Conservation (phyloP, 2,888 invertebrate species). For the Orchestes rusci region DNA sequence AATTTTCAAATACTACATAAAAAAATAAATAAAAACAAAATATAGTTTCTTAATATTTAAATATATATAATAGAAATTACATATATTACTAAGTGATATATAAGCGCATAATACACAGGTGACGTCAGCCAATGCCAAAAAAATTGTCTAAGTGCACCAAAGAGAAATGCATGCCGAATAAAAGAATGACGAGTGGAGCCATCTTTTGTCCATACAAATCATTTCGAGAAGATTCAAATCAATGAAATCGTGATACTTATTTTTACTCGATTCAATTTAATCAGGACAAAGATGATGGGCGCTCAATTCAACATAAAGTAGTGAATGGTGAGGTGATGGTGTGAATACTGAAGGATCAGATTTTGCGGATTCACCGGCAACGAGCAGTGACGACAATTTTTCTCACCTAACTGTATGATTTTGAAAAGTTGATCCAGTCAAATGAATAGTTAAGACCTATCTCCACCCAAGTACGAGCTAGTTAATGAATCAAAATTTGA, state of each 20-base stretch:
- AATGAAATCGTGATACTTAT: too few species aligned
- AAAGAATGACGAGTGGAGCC: too few species aligned
- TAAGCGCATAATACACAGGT: conserved; percentile 34
- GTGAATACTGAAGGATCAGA: conserved; percentile 39
- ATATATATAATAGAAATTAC: conserved; percentile 34
- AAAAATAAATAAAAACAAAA: conserved; percentile 46
- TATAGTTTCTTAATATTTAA: conserved; percentile 39
- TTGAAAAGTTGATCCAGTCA: too few species aligned
- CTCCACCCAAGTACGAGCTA: too few species aligned
- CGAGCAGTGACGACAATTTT: conserved; percentile 36
- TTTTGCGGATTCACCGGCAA: conserved; percentile 33
- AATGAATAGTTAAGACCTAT: too few species aligned
- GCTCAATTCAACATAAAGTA: conserved; percentile 4
- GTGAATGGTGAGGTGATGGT: conserved; percentile 9
- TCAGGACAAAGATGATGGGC: conserved; percentile 6
- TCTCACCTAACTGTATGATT: too few species aligned
- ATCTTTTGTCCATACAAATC: too few species aligned
- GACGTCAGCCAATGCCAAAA: conserved; percentile 30
- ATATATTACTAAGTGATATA: conserved; percentile 38
- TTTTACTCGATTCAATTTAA: conserved; percentile 7
- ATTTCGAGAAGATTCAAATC: too few species aligned
- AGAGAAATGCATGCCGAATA: conserved; percentile 32
- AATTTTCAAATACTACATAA: conserved; percentile 42
- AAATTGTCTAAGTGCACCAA: conserved; percentile 34
- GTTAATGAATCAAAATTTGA: too few species aligned